These are phyloP conservation scores for Solen grandis DNA, from an alignment of 1,140 invertebrate genomes.

Conservation along the genomic window DNA sequence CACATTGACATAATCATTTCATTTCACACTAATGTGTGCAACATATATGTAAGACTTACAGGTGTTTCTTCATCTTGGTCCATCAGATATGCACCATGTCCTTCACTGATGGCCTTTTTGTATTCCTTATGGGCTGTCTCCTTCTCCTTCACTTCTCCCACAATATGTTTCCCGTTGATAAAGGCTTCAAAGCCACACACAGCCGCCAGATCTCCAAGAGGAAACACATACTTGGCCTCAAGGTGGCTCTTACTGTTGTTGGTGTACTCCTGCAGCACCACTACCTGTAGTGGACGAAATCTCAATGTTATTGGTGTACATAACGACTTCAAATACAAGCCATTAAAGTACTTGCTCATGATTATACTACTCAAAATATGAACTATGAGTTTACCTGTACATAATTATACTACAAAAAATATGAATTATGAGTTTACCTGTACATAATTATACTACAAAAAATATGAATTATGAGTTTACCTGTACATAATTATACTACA, in stretches of 20 bases:
- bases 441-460: too few relatives aligned
- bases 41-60: constrained; percentile 71
- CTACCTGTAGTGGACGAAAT: constrained; percentile 67
- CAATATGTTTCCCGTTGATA: constrained; percentile 81
- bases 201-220: constrained; percentile 79
- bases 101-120: constrained; percentile 80
- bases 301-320: too few relatives aligned
- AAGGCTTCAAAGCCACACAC: constrained; percentile 82
- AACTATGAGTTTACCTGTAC: too few relatives aligned
- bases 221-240: constrained; percentile 82
- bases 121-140: constrained; percentile 81
- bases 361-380: too few relatives aligned
- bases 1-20: too few relatives aligned
- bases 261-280: constrained; percentile 77
- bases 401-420: neutral
- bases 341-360: too few relatives aligned
- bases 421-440: neutral
- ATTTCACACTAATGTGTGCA: too few relatives aligned
- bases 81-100: constrained; percentile 82
- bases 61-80: constrained; percentile 81
- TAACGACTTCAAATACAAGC: too few relatives aligned
- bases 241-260: constrained; percentile 74
- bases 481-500: too few relatives aligned
- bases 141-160: constrained; percentile 82
- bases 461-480: too few relatives aligned